Base-by-base conservation (phyloP, 2,888 invertebrate genomes). In the Dryococelus australis region DNA sequence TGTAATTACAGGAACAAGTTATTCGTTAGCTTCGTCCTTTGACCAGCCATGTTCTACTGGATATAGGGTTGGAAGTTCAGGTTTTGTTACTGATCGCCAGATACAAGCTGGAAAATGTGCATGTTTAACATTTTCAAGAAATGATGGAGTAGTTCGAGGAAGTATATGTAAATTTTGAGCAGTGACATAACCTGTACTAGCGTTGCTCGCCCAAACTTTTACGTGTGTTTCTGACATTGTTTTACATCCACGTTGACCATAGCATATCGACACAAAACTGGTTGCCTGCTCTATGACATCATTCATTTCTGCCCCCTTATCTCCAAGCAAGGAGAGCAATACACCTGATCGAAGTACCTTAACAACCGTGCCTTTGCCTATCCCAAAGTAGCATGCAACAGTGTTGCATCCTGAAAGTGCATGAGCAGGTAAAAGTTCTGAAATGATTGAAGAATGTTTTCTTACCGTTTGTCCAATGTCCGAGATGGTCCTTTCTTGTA, bases 401-500 rank as follows among this genome's bases (percentile, higher is more conserved):
- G 79, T 79, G 1, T 79, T 10, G 9, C 79, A 79, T 27, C 79
- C 1, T 20, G 79, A 79, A 79, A 79, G 79, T 8, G 79, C 5
- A 79, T 79, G 27, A 79, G 9, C 79, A 4, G 79, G 24, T 79
- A 79, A 79, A 79, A 79, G 3, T 5, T 79, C n/a, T 79, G 27
- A 79, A 79, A 79, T 79, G 16, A 79, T 79, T n/a, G 79, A 79
- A 79, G 79, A 79, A 79, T 79, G 79, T 5, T 79, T 79, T 8
- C n/a, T 79, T 5, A 79, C 79, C 9, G 79, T 8, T 79, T 26
- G 24, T 79, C 3, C 5, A 79, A 79, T 8, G n/a, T 79, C 79
- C 27, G n/a, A 10, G 8, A 79, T 24, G n/a, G 79, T 79, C 27
- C 24, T 79, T 26, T 27, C 79, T 79, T 79, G n/a, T 26, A 79